phyloP scores from a whole-genome alignment of 2,797 vertebrate species.

The Delichon dasypus region DNA sequence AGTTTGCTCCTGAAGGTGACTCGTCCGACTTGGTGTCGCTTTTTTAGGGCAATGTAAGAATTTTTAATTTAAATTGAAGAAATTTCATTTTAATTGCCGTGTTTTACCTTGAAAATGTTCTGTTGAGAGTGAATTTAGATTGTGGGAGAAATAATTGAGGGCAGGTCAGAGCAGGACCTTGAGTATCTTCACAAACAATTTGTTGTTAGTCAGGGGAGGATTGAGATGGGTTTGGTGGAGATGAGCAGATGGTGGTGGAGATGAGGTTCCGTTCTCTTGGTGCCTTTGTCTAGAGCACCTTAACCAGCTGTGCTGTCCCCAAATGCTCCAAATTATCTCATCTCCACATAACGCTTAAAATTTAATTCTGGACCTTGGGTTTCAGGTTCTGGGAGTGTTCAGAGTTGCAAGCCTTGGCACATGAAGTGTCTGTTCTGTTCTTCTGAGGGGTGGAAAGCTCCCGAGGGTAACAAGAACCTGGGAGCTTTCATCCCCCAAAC shows the following conservation, averaged over 20 bases:
- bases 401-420: background rate
- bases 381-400: background rate
- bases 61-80: background rate
- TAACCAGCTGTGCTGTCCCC: background rate
- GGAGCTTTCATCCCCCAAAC: background rate
- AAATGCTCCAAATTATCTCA: background rate
- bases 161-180: background rate
- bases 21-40: rapidly evolving
- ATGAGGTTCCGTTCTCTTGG: background rate
- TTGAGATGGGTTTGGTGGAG: background rate
- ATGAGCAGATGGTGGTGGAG: background rate
- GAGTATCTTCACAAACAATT: background rate
- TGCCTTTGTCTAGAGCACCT: background rate
- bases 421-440: background rate
- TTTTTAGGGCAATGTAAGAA: rapidly evolving
- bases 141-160: background rate
- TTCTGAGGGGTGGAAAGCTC: background rate
- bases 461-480: background rate
- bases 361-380: background rate
- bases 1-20: background rate
- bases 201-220: background rate
- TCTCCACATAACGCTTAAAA: background rate
- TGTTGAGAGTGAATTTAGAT: background rate
- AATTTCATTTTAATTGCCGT: background rate
- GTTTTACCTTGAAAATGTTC: background rate